Evolutionary conservation across 2,113 vertebrate species (phyloP), one percentile per base, ranked within the genome.

Genomic region (Tricholaema leucomelas): DNA sequence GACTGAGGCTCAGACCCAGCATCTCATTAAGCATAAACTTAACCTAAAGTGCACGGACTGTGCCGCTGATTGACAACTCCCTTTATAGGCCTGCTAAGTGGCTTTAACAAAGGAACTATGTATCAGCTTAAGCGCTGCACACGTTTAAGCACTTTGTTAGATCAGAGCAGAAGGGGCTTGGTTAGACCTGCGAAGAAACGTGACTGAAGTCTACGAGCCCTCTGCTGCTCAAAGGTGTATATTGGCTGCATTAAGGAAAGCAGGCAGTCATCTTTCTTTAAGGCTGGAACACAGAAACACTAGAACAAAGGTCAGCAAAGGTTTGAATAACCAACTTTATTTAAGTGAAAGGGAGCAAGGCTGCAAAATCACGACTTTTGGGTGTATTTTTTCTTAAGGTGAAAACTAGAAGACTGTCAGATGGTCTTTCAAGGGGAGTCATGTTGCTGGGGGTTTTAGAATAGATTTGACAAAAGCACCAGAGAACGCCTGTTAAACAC

Each of bases 21-120:
- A 81, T 85, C 85, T 92, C 79, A 89, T 92, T 96, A 96, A 81
- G 63, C 46, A 72, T 64, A 91, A 67, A 76, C 77, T 80, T 88
- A 65, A 69, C 81, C 73, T 88, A 18, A 69, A 81, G 75, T 77
- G 54, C 69, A 87, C 38, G 87, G 93, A 87, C 78, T 89, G 72
- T 67, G 40, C 48, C 74, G 81, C 72, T 89, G 92, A 85, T 93
- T 96, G 94, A 80, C 54, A 77, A 6, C 84, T 80, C 91, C 78
- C 75, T 93, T 92, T 91, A 67, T 27, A 91, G 73, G 30, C 81
- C 42, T 74, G 60, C 81, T 93, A 87, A 95, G 75, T 87, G 87
- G 70, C 48, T 94, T 81, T 87, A 74, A 92, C 81, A 81, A 92
- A 85, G 87, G 73, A 91, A 21, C 60, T 55, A 60, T 30, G 2